These are phyloP conservation scores for Phaetusa simplex DNA, from an alignment of 2,113 vertebrate genomes.

Conservation along the genomic window DNA sequence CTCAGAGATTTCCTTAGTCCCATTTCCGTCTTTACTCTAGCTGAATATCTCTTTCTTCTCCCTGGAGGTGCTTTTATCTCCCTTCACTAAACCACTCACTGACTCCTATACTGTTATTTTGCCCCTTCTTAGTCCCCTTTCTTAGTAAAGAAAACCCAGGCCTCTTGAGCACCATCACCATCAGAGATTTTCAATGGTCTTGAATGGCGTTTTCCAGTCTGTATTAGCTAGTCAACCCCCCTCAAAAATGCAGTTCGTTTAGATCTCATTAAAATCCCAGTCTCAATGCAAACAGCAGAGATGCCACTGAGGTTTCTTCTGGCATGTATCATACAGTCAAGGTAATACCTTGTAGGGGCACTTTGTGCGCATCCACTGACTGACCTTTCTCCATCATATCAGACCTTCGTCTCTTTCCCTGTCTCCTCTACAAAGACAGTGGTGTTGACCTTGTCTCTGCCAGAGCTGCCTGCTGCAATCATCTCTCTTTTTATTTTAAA, in stretches of 20 bases:
- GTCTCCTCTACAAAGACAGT: background rate
- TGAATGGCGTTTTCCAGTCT: background rate
- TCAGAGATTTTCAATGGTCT: background rate
- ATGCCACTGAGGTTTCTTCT: background rate
- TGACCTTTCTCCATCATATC: background rate
- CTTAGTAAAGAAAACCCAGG: background rate
- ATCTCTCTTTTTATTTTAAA: background rate
- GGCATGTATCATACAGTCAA: background rate
- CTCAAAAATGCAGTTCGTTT: background rate
- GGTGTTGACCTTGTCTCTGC: background rate
- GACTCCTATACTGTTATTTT: background rate
- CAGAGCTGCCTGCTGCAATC: background rate
- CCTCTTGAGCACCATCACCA: background rate
- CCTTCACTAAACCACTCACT: background rate
- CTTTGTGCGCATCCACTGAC: background rate
- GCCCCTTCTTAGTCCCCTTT: background rate
- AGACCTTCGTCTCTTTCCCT: background rate
- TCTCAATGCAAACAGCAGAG: background rate
- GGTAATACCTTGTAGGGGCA: background rate
- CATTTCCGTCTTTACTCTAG: background rate
- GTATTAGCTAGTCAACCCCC: fast-evolving
- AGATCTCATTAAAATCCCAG: background rate
- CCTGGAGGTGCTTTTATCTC: background rate
- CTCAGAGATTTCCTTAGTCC: background rate
- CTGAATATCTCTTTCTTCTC: background rate